Evolutionary conservation across 2,888 invertebrate species (phyloP).

Genomic region (Neelides folsomi): DNA sequence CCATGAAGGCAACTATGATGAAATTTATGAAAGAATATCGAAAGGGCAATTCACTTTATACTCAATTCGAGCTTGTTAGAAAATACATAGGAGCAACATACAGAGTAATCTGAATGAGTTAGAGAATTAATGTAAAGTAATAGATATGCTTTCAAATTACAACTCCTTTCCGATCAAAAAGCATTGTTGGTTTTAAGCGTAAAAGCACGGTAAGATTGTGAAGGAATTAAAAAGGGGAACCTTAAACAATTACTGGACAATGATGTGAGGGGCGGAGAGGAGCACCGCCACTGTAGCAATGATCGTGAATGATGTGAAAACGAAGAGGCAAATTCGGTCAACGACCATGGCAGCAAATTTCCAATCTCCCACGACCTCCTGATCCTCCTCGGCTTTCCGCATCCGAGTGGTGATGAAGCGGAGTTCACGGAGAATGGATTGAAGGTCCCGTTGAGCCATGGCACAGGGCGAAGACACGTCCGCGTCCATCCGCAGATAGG

Average conservation of each 20-base stretch:
- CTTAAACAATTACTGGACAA: slow-evolving; percentile 57
- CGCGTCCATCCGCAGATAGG: slow-evolving; percentile 42
- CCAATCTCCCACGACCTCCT: slow-evolving; percentile 90
- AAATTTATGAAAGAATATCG: too few species aligned
- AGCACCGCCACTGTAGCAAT: slow-evolving; percentile 84
- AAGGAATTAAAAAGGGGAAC: slow-evolving; percentile 34
- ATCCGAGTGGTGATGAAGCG: slow-evolving; percentile 88
- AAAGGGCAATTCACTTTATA: too few species aligned
- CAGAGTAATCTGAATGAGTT: too few species aligned
- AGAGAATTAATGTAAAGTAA: too few species aligned
- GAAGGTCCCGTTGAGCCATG: slow-evolving; percentile 50
- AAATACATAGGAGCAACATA: too few species aligned
- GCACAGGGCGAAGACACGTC: slow-evolving; percentile 34
- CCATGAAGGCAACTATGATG: too few species aligned
- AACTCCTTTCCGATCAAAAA: too few species aligned
- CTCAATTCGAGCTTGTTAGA: too few species aligned
- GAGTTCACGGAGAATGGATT: slow-evolving; percentile 78
- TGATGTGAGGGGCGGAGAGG: slow-evolving; percentile 83
- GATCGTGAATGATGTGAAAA: slow-evolving; percentile 87
- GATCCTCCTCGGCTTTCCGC: slow-evolving; percentile 86
- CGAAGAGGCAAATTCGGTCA: slow-evolving; percentile 88
- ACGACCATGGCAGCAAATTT: slow-evolving; percentile 98
- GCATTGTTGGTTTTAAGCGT: slow-evolving; percentile 29
- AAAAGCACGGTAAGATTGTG: slow-evolving; percentile 35
- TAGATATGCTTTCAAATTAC: too few species aligned